Conservation (phyloP, 2,797 vertebrate species). For the Sebastes wilsoni region DNA sequence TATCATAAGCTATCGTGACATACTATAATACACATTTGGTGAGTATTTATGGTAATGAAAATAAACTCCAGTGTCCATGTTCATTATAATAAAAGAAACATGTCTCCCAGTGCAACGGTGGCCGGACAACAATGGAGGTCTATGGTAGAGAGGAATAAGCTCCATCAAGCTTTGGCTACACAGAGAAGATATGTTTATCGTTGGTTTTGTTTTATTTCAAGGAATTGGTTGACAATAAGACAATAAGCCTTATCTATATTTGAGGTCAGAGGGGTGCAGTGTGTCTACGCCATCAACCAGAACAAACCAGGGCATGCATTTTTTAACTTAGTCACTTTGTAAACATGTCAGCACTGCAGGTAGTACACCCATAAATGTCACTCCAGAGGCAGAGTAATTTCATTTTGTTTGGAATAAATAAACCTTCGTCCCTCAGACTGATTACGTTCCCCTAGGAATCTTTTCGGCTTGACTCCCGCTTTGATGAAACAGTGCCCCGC, state of each 20-base stretch:
- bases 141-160: not conserved
- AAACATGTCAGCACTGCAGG: conserved; percentile 77
- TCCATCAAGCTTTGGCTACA: not conserved
- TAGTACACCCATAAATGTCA: conserved; percentile 74
- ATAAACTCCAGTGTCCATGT: not conserved
- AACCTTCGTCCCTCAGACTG: conserved; percentile 76
- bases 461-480: conserved; percentile 75
- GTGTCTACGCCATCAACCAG: conserved; percentile 9
- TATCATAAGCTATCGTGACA: not conserved
- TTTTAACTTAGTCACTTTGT: conserved; percentile 66
- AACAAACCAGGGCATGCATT: conserved; percentile 30
- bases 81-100: not conserved
- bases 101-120: not conserved
- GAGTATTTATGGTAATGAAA: not conserved
- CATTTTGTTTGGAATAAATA: conserved; percentile 83
- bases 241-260: conserved; percentile 6
- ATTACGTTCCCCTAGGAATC: conserved; percentile 74
- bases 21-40: too few species aligned
- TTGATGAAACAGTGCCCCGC: conserved; percentile 77
- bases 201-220: not conserved
- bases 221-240: conserved; percentile 27
- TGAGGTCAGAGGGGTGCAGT: conserved; percentile 8
- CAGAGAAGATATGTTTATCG: not conserved
- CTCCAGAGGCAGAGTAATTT: conserved; percentile 77
- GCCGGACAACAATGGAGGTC: not conserved